phyloP scores from a whole-genome alignment of 2,113 vertebrate genomes.

The Zosterops japonicus region DNA sequence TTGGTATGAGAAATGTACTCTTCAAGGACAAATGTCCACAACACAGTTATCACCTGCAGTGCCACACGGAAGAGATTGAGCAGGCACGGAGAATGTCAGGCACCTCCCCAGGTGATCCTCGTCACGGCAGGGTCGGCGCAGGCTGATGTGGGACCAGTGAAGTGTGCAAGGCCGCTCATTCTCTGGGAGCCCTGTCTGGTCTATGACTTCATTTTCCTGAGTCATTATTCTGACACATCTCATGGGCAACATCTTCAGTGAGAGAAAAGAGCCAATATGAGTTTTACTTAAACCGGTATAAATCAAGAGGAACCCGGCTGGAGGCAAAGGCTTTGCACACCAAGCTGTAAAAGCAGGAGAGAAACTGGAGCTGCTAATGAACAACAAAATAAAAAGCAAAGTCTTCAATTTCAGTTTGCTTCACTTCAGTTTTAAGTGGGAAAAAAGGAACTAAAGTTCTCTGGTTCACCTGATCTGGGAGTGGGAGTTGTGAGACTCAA shows the following conservation, averaged over 20 bases:
- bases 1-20: conserved; percentile 52
- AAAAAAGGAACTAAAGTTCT: not conserved
- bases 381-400: not conserved
- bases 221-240: conserved; percentile 58
- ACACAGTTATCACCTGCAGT: conserved; percentile 42
- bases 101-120: conserved; percentile 45
- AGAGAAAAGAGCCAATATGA: conserved; percentile 54
- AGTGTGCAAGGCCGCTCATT: conserved; percentile 53
- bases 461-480: not conserved
- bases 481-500: not conserved
- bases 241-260: conserved; percentile 59
- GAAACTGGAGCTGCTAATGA: not conserved
- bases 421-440: not conserved
- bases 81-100: conserved; percentile 13
- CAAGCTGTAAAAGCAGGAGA: not conserved
- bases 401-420: conserved; percentile 3
- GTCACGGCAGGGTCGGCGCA: not conserved
- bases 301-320: conserved; percentile 23
- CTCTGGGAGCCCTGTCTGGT: conserved; percentile 25
- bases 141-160: conserved; percentile 25
- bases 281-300: conserved; percentile 30
- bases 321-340: not conserved
- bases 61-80: conserved; percentile 50
- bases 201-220: conserved; percentile 56
- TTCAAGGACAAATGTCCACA: conserved; percentile 37